A percentile compares a stretch with the other conserved stretches of the same genome.
phyloP scores from a whole-genome alignment of 2,113 vertebrate species.

The Cavia porcellus region DNA sequence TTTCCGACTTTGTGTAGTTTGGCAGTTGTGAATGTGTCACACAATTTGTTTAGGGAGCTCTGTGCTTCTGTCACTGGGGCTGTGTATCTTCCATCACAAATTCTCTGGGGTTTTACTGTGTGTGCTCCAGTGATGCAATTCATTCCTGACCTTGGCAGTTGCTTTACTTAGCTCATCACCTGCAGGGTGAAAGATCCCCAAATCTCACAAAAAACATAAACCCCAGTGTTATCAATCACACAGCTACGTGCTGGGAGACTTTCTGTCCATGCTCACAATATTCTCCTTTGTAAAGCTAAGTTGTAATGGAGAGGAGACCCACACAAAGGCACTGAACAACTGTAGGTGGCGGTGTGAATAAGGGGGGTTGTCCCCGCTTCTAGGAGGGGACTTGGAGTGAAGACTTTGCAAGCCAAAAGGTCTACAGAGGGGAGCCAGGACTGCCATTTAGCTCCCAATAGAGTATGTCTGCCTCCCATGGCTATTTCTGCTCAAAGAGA shows the following conservation, averaged over 20 bases:
- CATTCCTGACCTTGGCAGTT: neutral
- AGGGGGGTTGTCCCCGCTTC: neutral
- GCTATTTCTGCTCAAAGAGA: neutral
- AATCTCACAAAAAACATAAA: neutral
- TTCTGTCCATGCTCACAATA: neutral
- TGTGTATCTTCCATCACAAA: neutral
- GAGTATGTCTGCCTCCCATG: fast-evolving
- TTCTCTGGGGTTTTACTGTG: neutral
- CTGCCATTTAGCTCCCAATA: neutral
- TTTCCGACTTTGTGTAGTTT: neutral
- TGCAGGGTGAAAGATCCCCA: neutral
- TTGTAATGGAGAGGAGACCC: neutral
- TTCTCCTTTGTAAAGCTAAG: neutral
- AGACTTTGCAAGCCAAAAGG: neutral
- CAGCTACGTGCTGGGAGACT: neutral
- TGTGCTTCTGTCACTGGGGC: neutral
- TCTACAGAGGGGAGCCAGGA: neutral
- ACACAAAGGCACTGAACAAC: neutral
- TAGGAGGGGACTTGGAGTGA: neutral
- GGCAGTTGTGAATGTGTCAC: neutral
- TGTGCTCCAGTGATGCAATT: neutral
- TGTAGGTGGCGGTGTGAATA: neutral
- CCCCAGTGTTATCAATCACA: neutral
- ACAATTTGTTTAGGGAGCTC: neutral
- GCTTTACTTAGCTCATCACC: neutral